Conservation (phyloP, 2,888 invertebrate genomes). For the Pachydiplax longipennis region DNA sequence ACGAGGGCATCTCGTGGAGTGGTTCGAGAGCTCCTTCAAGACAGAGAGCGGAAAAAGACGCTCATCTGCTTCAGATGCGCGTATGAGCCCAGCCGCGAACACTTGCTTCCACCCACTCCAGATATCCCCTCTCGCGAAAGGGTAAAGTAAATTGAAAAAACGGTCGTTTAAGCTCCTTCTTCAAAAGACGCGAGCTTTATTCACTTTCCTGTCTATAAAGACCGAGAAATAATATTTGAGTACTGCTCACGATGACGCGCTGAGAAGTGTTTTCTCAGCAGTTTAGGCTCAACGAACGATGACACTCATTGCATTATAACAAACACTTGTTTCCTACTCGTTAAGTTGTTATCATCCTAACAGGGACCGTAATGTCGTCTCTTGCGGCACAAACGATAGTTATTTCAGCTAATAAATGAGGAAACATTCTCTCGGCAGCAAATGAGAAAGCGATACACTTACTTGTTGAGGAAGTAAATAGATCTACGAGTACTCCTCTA, state of each 20-base stretch:
- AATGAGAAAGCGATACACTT: too few species aligned
- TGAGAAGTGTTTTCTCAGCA: background rate
- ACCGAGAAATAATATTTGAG: background rate
- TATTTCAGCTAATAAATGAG: too few species aligned
- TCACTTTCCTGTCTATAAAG: background rate
- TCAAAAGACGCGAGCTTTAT: background rate
- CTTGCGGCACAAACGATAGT: too few species aligned
- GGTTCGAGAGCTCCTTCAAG: background rate
- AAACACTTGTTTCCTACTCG: background rate
- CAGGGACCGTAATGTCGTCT: too few species aligned
- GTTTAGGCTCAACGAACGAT: background rate
- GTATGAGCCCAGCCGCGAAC: background rate
- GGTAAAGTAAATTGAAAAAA: background rate
- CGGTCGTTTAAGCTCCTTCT: background rate
- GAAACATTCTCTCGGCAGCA: too few species aligned
- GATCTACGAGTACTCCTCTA: too few species aligned
- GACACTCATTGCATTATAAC: background rate
- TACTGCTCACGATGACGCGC: background rate
- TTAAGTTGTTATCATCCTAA: too few species aligned
- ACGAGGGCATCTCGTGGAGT: slow-evolving; percentile 9
- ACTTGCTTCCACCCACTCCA: background rate
- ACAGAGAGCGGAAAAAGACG: background rate
- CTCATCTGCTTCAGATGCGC: slow-evolving; percentile 1
- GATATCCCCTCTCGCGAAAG: background rate
- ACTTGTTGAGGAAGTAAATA: too few species aligned